A percentile compares a stretch with the other conserved stretches of the same genome.
Conservation (phyloP, 1,140 invertebrate genomes). For the Hyposmocoma kahamanoa region DNA sequence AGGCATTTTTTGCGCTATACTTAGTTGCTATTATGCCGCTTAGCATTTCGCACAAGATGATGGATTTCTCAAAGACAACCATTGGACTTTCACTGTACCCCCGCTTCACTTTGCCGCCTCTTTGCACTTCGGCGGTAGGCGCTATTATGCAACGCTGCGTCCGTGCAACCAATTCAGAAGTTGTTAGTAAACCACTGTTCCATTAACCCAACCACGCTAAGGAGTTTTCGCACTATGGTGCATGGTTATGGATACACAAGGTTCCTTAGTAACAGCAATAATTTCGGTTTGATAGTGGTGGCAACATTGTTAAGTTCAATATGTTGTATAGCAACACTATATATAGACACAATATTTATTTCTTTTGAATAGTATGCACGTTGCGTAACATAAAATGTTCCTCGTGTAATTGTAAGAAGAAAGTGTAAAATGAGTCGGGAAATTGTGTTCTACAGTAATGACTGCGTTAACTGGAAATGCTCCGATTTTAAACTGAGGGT, state of each 20-base stretch:
- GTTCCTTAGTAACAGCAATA: too few relatives aligned
- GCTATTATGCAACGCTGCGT: conserved; percentile 18
- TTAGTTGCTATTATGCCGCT: too few relatives aligned
- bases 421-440: neutral
- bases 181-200: conserved; percentile 19
- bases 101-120: conserved; percentile 4
- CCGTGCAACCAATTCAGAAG: conserved; percentile 8
- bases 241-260: too few relatives aligned
- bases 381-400: conserved; percentile 1
- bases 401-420: neutral
- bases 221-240: too few relatives aligned
- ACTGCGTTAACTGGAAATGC: neutral
- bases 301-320: too few relatives aligned
- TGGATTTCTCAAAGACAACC: conserved; percentile 41
- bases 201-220: conserved; percentile 19
- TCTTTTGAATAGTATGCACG: too few relatives aligned
- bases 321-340: too few relatives aligned
- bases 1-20: too few relatives aligned
- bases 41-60: too few relatives aligned
- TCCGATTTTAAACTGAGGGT: neutral
- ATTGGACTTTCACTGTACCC: conserved; percentile 38
- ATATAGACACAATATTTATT: too few relatives aligned
- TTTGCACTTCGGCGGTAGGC: conserved; percentile 4
- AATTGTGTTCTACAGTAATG: neutral
- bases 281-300: too few relatives aligned